Evolutionary conservation across 2,797 vertebrate species (phyloP), one percentile per base, ranked within the genome.

Genomic region (Adrianichthys oophorus): DNA sequence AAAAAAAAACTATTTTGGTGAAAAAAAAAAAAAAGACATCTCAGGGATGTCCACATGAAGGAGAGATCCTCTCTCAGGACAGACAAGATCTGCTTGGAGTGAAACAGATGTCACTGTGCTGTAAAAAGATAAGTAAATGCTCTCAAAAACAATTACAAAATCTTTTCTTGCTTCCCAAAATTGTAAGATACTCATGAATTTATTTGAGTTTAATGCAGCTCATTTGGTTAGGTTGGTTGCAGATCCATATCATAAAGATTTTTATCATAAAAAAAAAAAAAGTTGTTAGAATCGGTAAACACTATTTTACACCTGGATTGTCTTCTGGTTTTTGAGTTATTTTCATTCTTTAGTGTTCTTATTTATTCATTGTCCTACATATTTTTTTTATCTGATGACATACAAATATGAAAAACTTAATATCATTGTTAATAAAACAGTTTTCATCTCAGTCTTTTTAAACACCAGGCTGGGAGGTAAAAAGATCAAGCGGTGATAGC

Each of bases 241-340:
- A 52, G 78, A 74, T 72, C 66, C 56, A 48, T 41, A 55, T 58
- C 44, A 52, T 82, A 73, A 84, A 83, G 44, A 68, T 53, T 78
- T 78, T 80, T 72, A 86, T 76, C 62, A 69, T 65, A 70, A 23
- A 42, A 59, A 74, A 59, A 73, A 60, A 58, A 74, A 59, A 72
- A 62, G 57, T 62, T 68, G 70, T 80, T 71, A 79, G 77, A 84
- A 64, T 82, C 79, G 48, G 71, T 78, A 79, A 85, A 79, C 71
- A 70, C 48, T 53, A 52, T 74, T 73, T 54, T 70, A 51, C 53
- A 21, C 62, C 61, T 67, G 23, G 72, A 68, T 80, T 42, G 37
- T 65, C 17, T 79, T 63, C 26, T 29, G 7, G 56, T 48, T 23
- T 80, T 78, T 59, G 72, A 50, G 50, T 1, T 42, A 43, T 62